Base-by-base conservation (phyloP, 2,797 vertebrate species). In the Gymnothorax javanicus region DNA sequence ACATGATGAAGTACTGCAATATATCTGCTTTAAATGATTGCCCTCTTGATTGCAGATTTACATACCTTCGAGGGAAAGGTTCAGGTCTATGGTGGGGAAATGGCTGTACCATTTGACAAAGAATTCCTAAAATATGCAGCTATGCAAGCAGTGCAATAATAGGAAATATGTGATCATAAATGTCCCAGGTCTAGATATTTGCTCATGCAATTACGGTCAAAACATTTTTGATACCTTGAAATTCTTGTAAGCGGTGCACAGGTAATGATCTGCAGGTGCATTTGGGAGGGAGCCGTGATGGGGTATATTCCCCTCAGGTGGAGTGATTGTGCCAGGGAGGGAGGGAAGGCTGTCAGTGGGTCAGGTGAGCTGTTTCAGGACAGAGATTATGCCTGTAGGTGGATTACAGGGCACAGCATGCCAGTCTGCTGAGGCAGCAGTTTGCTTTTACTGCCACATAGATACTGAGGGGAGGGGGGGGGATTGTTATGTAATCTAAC, bases 361-460 rank as follows among this genome's bases (percentile, higher is more conserved):
- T 81, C 82, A 87, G 85, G 23, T 83, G 56, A 60, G 43, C 13
- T 33, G 64, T 20, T 27, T 12, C 67, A 64, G 33, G n/a, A 81
- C 4, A 71, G 43, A 20, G 71, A 75, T 81, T 82, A 58, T 20
- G 54, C 8, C 3, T 57, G 33, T 75, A 43, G 43, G 81, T 43
- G 20, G 71, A 75, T 81, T 82, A 58, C 23, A 12, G 11, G 25
- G 52, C 83, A 69, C n/a, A 25, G 57, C 13, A 67, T 82, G 59
- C 84, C 79, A 58, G 73, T 0, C 33, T n/a, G 88, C 84, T 87
- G 85, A 86, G 82, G 56, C 60, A 33, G 79, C 79, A 85, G 23
- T 67, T 67, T 25, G 25, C 15, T 83, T 88, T 25, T 54, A 83
- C 77, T 54, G 15, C n/a, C 50, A 81, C 77, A n/a, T 20, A 77